Base-by-base conservation (phyloP, 2,113 vertebrate species). In the Cinclus mexicanus region DNA sequence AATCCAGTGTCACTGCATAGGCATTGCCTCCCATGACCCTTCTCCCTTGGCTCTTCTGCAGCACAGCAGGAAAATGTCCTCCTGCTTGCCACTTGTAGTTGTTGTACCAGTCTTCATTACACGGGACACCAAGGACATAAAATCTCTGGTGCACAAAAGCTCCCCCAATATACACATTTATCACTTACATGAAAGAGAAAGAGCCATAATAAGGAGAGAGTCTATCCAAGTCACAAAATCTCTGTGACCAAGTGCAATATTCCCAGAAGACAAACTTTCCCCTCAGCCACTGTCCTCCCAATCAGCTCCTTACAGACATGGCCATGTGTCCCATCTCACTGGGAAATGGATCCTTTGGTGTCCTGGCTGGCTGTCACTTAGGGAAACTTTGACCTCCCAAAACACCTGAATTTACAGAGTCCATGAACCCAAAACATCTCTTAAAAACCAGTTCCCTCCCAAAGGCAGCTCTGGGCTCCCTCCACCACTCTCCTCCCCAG, bases 81-180 rank as follows among this genome's bases (percentile, higher is more conserved):
- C 13, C 63, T n/a, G 35, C 33, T 63, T 3, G 1, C 35, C 2
- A 46, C 1, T 0, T 37, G 31, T 44, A 26, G 3, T 11, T 60
- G n/a, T 22, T 70, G 22, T 25, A 46, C 22, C 1, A 1, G 25
- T 23, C 35, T 57, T 65, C 52, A 50, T 49, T 42, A 29, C 33
- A n/a, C 1, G 3, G 49, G 37, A 79, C 42, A 76, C 5, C 39
- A 67, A 41, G 23, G 15, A 6, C 24, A 83, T 37, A 31, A 68
- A 60, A 57, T 9, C 14, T 60, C 44, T 55, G 28, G 23, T 59
- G 37, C n/a, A 69, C 41, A 83, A 83, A 53, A 68, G 7, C 4
- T 69, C 5, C 31, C 22, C 22, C 9, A 25, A 8, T 10, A 55
- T 11, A 25, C 29, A 50, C 15, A 44, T 31, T 67, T 68, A 21